A percentile compares a stretch with the other conserved stretches of the same genome.
Conservation (phyloP, 2,888 invertebrate genomes). For the Erebia epiphron region DNA sequence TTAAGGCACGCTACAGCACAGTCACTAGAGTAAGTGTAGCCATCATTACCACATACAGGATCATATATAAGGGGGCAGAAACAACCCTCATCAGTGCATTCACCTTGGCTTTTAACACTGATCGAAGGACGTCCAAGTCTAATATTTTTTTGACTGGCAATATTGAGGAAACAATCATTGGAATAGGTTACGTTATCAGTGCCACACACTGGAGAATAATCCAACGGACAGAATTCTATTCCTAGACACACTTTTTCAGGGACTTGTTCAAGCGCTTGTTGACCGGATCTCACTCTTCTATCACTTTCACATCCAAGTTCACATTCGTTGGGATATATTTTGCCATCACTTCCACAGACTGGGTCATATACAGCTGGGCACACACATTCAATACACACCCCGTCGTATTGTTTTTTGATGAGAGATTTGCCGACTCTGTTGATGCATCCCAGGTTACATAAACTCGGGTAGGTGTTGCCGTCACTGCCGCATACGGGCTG, state of each 20-base stretch:
- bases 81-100: slow-evolving; percentile 29
- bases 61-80: slow-evolving; percentile 30
- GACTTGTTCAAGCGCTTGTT: not conserved
- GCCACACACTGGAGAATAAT: slow-evolving; percentile 45
- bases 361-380: not conserved
- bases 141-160: slow-evolving; percentile 38
- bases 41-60: slow-evolving; percentile 21
- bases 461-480: not conserved
- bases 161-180: slow-evolving; percentile 56
- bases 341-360: slow-evolving; percentile 25
- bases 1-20: not conserved
- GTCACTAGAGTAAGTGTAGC: not conserved
- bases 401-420: not conserved
- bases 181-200: slow-evolving; percentile 79
- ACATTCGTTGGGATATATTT: slow-evolving; percentile 39
- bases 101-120: slow-evolving; percentile 20
- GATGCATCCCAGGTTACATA: not conserved
- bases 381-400: not conserved
- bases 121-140: slow-evolving; percentile 30
- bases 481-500: slow-evolving; percentile 26
- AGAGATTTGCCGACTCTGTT: not conserved
- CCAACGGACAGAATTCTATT: slow-evolving; percentile 32
- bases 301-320: slow-evolving; percentile 29
- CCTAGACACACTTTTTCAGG: slow-evolving; percentile 32
- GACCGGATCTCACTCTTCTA: slow-evolving; percentile 15